Conservation (phyloP, 2,797 vertebrate species). For the Craterocephalus amniculus region DNA sequence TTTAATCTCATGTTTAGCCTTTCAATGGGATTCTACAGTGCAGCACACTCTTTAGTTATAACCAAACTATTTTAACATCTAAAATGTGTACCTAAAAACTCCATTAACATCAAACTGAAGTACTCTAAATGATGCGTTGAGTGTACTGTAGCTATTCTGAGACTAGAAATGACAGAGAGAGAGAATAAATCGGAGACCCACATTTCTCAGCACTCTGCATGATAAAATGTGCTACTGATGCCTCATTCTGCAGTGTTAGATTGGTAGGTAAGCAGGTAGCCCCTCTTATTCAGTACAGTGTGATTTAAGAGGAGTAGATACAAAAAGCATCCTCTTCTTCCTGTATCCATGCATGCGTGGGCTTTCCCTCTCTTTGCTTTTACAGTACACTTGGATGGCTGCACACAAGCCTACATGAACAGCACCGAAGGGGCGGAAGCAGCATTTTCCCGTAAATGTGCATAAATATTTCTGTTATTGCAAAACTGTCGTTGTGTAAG, state of each 20-base stretch:
- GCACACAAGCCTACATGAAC: constrained; percentile 32
- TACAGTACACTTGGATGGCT: constrained; percentile 36
- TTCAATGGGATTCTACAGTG: no score
- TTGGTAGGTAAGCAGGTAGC: constrained; percentile 34
- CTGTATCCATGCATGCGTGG: constrained; percentile 44
- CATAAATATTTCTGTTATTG: constrained; percentile 45
- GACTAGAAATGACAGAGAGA: constrained; percentile 27
- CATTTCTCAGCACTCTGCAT: constrained; percentile 58
- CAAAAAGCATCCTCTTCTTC: constrained; percentile 65
- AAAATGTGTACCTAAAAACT: not conserved
- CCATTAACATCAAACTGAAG: constrained; percentile 34
- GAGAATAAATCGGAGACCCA: constrained; percentile 43
- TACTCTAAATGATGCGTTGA: constrained; percentile 42
- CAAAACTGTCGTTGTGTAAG: constrained; percentile 23
- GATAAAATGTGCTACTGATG: constrained; percentile 64
- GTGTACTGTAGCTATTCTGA: constrained; percentile 44
- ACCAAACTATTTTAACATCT: constrained; percentile 24
- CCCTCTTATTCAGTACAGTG: constrained; percentile 39
- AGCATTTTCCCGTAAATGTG: constrained; percentile 28
- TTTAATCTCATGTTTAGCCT: no score
- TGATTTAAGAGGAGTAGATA: constrained; percentile 68
- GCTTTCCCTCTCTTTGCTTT: constrained; percentile 51
- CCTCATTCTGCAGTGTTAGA: constrained; percentile 43
- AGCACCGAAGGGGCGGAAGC: constrained; percentile 26
- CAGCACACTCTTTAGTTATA: no score